Conservation (phyloP, 2,113 vertebrate species). For the Pleuronectes platessa region DNA sequence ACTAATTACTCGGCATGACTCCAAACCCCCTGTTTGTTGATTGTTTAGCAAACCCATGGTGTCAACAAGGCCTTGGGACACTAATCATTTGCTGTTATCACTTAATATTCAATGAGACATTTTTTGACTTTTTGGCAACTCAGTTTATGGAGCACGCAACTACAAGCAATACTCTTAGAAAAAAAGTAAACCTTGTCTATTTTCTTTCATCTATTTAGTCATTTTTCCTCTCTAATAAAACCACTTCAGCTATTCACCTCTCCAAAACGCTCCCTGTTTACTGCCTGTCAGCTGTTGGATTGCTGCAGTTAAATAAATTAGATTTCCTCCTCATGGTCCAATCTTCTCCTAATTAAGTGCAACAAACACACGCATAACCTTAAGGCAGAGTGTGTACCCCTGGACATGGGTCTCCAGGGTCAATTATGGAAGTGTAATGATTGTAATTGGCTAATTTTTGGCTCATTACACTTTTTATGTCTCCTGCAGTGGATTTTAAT, state of each 20-base stretch:
- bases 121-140: background rate
- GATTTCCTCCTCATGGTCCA: constrained; percentile 56
- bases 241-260: constrained; percentile 11
- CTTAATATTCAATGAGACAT: background rate
- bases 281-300: constrained; percentile 30
- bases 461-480: constrained; percentile 79
- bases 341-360: constrained; percentile 69
- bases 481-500: constrained; percentile 69
- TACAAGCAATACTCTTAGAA: no score
- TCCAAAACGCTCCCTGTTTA: constrained; percentile 39
- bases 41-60: background rate
- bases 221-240: background rate
- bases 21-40: background rate
- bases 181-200: no score
- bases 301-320: constrained; percentile 57
- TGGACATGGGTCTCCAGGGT: constrained; percentile 72
- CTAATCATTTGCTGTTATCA: background rate
- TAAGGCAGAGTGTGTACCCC: constrained; percentile 50
- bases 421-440: constrained; percentile 77
- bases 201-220: background rate
- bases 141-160: no score
- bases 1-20: background rate
- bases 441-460: constrained; percentile 77
- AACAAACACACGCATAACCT: constrained; percentile 42
- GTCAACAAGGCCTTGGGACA: background rate